Evolutionary conservation across 1,140 invertebrate species (phyloP).

Genomic region (Trichonephila inaurata): DNA sequence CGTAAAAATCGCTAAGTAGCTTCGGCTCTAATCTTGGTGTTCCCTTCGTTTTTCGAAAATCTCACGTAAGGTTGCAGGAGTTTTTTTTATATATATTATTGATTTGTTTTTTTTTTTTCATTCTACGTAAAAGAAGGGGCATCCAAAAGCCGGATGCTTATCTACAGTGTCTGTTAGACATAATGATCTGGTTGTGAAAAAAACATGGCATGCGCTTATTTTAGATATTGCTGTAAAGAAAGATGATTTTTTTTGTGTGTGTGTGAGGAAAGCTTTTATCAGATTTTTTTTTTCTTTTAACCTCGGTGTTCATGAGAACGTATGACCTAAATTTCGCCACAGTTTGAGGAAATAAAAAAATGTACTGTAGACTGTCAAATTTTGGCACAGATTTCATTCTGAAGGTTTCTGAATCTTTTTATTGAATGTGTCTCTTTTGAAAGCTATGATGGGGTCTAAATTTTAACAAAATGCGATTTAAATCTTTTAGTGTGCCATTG

Average conservation of each 20-base stretch:
- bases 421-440: no score
- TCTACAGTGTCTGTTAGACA: not conserved
- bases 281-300: not conserved
- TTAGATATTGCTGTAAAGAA: not conserved
- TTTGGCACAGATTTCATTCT: not conserved
- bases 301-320: not conserved
- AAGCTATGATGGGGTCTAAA: no score
- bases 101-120: not conserved
- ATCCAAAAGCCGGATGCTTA: not conserved
- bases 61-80: not conserved
- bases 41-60: constrained; percentile 25
- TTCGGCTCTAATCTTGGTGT: constrained; percentile 17
- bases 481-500: no score
- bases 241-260: not conserved
- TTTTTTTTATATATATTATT: constrained; percentile 7
- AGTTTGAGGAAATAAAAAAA: not conserved
- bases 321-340: not conserved
- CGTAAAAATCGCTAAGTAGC: constrained; percentile 31
- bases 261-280: not conserved
- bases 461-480: no score
- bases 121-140: not conserved
- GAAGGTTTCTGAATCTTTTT: no score
- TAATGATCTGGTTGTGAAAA: constrained; percentile 24
- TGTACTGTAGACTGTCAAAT: not conserved
- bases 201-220: constrained; percentile 1